These are phyloP conservation scores for Anas georgica DNA, from an alignment of 2,797 vertebrate genomes.

Conservation along the genomic window DNA sequence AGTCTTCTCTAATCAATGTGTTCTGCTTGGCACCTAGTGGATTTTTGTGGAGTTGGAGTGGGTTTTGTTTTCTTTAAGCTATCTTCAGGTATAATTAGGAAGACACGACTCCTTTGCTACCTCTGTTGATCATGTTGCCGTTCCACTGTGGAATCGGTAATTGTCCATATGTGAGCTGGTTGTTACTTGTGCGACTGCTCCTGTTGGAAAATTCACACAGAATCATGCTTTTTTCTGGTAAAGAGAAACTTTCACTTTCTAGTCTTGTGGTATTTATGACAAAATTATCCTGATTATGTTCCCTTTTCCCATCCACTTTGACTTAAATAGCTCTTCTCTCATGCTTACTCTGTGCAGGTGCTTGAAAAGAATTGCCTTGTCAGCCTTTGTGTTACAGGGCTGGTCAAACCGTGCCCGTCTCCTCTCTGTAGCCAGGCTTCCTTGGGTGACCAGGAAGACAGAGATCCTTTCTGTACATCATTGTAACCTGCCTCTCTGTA, in stretches of 20 bases:
- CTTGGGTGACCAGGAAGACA: not conserved
- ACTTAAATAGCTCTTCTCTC: not conserved
- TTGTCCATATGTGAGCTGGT: not conserved
- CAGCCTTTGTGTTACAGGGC: not conserved
- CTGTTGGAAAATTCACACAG: not conserved
- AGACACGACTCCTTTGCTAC: not conserved
- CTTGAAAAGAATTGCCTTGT: not conserved
- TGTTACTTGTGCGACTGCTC: not conserved
- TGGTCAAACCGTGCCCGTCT: not conserved
- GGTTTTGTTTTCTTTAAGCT: not conserved
- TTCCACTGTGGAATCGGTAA: not conserved
- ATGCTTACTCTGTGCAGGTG: not conserved
- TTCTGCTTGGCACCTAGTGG: not conserved
- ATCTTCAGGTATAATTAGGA: not conserved
- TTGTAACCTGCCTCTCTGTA: not conserved
- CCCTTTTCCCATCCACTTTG: not conserved
- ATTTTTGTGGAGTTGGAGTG: too few relatives aligned
- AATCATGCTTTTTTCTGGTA: not conserved
- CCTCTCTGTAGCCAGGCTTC: not conserved
- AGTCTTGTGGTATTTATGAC: not conserved
- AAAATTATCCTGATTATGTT: not conserved
- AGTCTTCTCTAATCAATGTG: not conserved
- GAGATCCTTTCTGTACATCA: not conserved
- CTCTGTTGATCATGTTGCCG: not conserved
- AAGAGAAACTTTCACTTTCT: not conserved